Evolutionary conservation across 1,140 invertebrate species (phyloP).

Genomic region (Anagrus nilaparvatae): DNA sequence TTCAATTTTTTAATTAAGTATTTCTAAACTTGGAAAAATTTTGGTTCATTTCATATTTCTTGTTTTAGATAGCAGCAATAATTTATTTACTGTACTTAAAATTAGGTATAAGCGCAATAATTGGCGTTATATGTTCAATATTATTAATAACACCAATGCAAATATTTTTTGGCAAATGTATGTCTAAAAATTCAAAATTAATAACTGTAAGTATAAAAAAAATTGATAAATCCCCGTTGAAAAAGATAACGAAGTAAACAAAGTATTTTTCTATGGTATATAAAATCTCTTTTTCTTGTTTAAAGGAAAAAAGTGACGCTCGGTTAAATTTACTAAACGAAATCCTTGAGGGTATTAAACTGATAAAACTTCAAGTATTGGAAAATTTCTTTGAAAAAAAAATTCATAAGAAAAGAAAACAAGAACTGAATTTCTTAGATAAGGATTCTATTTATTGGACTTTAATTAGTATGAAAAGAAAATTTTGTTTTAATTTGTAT

Average conservation of each 20-base stretch:
- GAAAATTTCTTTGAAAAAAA: constrained; percentile 61
- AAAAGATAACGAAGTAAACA: not conserved
- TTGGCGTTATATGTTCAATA: constrained; percentile 61
- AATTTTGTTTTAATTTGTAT: constrained; percentile 12
- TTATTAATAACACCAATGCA: constrained; percentile 60
- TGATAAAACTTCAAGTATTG: constrained; percentile 77
- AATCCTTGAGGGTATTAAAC: constrained; percentile 68
- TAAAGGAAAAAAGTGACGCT: constrained; percentile 59
- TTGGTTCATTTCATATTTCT: constrained; percentile 1
- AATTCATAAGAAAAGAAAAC: constrained; percentile 52
- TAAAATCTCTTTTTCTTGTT: constrained; percentile 13
- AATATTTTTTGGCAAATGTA: constrained; percentile 58
- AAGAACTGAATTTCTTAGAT: constrained; percentile 62
- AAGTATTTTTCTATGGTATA: not conserved
- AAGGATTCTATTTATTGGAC: constrained; percentile 66
- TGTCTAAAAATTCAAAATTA: constrained; percentile 57
- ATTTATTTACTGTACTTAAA: constrained; percentile 66
- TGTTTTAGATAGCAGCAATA: constrained; percentile 54
- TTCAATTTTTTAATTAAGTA: not conserved
- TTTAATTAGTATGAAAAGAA: constrained; percentile 56
- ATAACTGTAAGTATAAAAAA: constrained; percentile 47
- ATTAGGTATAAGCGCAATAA: constrained; percentile 66
- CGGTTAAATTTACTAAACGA: constrained; percentile 67
- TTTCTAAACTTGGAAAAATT: not conserved
- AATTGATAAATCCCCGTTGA: constrained; percentile 6